Base-by-base conservation (phyloP, 1,140 invertebrate species). In the Goniozus legneri region DNA sequence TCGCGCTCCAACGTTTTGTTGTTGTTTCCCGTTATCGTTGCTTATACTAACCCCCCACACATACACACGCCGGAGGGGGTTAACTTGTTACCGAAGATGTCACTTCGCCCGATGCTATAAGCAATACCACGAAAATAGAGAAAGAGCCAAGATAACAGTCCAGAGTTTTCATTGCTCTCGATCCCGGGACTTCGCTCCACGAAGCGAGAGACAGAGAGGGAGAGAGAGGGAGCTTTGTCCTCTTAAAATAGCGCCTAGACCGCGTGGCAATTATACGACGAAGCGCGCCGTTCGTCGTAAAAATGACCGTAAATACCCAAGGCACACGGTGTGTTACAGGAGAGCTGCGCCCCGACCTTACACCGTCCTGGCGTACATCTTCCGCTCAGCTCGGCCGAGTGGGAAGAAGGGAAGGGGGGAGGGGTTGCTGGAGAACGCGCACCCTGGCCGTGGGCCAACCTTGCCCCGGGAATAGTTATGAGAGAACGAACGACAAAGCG, bases 221-320 rank as follows among this genome's bases (percentile, higher is more conserved):
- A n/a, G n/a, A n/a, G n/a, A n/a, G n/a, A n/a, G n/a, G n/a, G 13
- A 21, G 14, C 10, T 6, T 27, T 14, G 35, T 32, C 33, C 27
- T 32, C 39, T 56, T 39, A 54, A 59, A 52, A 38, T 22, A 39
- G 30, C 21, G 31, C 16, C n/a, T 44, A 47, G 40, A 50, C 47
- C 40, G 31, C 49, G n/a, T n/a, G 39, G 54, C 59, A 65, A 69
- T 71, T 66, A 65, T 60, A 62, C 47, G 57, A 55, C 44, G 47
- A 46, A 32, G 40, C 6, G 32, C 47, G 47, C 47, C 62, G 55
- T 56, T 57, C 40, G 44, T 50, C 52, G 50, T 60, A 68, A 69
- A 71, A 69, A 64, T 68, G 64, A 60, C 52, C 60, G 55, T 69
- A 69, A 71, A 71, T 69, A 67, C 39, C 41, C 36, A 19, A 37